phyloP scores from a whole-genome alignment of 1,140 invertebrate species.

The Gonioctena quinquepunctata region DNA sequence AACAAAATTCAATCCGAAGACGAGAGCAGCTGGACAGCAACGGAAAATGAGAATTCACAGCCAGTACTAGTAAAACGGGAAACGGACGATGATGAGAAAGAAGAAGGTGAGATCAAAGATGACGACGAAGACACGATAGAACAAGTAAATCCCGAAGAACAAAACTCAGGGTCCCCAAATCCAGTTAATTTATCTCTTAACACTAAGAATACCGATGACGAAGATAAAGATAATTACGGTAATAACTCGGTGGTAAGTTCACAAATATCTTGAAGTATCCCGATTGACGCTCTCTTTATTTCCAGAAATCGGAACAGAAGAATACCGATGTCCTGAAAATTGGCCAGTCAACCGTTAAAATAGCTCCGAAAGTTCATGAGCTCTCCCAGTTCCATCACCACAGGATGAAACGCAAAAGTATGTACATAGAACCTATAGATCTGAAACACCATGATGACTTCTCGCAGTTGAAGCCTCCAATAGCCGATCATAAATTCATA shows the following conservation, averaged over 20 bases:
- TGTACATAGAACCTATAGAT: constrained; percentile 66
- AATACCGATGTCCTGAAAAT: constrained; percentile 48
- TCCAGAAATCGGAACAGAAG: constrained; percentile 43
- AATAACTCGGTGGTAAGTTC: constrained; percentile 40
- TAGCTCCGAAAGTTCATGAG: constrained; percentile 61
- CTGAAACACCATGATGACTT: constrained; percentile 63
- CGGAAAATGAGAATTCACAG: constrained; percentile 59
- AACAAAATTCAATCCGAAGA: constrained; percentile 61
- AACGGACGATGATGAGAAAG: constrained; percentile 53
- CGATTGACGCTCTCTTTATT: constrained; percentile 19
- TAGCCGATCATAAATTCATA: constrained; percentile 63
- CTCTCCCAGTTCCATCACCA: constrained; percentile 53
- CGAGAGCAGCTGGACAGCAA: constrained; percentile 62
- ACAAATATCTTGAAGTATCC: neutral
- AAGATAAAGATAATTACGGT: constrained; percentile 37
- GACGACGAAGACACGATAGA: constrained; percentile 44
- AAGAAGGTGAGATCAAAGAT: constrained; percentile 53
- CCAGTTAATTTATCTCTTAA: constrained; percentile 77
- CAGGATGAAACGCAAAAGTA: constrained; percentile 67
- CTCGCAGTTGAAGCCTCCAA: constrained; percentile 62
- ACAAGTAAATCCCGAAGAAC: constrained; percentile 36
- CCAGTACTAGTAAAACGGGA: constrained; percentile 68
- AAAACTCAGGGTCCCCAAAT: constrained; percentile 59
- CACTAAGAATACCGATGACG: constrained; percentile 53
- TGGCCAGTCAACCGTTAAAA: constrained; percentile 57